These are phyloP conservation scores for Melieria crassipennis DNA, from an alignment of 2,888 invertebrate genomes.

Conservation along the genomic window DNA sequence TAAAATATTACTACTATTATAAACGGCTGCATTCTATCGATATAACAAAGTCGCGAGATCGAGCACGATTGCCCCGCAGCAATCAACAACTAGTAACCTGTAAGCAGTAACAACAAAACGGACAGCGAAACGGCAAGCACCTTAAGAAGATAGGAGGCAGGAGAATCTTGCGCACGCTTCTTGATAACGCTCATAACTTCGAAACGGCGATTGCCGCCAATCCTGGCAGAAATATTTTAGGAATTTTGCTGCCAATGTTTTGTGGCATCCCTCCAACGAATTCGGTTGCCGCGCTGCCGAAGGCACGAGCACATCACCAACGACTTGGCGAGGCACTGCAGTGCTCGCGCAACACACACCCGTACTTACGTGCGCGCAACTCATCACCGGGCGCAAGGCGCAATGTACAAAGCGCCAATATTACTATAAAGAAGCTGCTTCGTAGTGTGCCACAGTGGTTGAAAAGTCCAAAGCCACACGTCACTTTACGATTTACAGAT, in stretches of 20 bases:
- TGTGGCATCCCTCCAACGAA: background rate
- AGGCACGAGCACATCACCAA: constrained; percentile 35
- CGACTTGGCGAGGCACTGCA: background rate
- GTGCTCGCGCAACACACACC: background rate
- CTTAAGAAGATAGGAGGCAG: constrained; percentile 49
- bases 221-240: constrained; percentile 42
- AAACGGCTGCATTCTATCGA: constrained; percentile 52
- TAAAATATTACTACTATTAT: constrained; percentile 45
- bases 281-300: constrained; percentile 1
- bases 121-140: constrained; percentile 22
- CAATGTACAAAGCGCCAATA: too few relatives aligned
- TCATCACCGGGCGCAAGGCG: too few relatives aligned
- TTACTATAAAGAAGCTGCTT: too few relatives aligned
- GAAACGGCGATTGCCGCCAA: constrained; percentile 35
- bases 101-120: background rate
- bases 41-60: constrained; percentile 52
- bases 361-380: background rate
- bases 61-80: constrained; percentile 61
- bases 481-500: too few relatives aligned
- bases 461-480: too few relatives aligned
- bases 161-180: constrained; percentile 53
- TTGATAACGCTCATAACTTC: constrained; percentile 51
- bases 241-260: constrained; percentile 39
- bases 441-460: too few relatives aligned
- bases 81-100: constrained; percentile 27